Evolutionary conservation across 2,888 invertebrate genomes (phyloP).

Genomic region (Eumacrocentrus americanus): DNA sequence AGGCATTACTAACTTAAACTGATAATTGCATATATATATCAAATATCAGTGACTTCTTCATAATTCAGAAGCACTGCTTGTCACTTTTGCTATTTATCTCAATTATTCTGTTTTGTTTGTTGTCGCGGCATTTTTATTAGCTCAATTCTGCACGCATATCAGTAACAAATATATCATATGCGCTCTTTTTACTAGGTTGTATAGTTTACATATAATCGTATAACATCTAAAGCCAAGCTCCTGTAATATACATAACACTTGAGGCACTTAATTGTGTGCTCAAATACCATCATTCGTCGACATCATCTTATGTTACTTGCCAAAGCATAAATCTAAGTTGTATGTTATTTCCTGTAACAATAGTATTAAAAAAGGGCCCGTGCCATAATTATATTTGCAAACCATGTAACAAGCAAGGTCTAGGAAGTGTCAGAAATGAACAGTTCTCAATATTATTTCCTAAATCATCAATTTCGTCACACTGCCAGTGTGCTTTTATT

Average conservation of each 20-base stretch:
- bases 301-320: slow-evolving; percentile 36
- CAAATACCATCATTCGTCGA: slow-evolving; percentile 49
- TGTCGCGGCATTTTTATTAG: slow-evolving; percentile 48
- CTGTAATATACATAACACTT: slow-evolving; percentile 62
- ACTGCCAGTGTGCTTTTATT: background rate
- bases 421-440: slow-evolving; percentile 23
- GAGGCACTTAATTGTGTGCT: slow-evolving; percentile 62
- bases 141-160: slow-evolving; percentile 59
- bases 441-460: background rate
- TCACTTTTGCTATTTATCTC: slow-evolving; percentile 42
- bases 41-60: slow-evolving; percentile 44
- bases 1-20: slow-evolving; percentile 57
- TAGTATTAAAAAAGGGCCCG: slow-evolving; percentile 48
- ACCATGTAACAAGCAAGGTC: slow-evolving; percentile 29
- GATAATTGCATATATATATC: slow-evolving; percentile 49
- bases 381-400: slow-evolving; percentile 52
- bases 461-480: background rate
- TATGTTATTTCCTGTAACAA: slow-evolving; percentile 54
- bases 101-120: slow-evolving; percentile 26
- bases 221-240: slow-evolving; percentile 63
- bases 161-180: slow-evolving; percentile 62
- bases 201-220: slow-evolving; percentile 59
- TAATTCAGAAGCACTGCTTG: slow-evolving; percentile 55
- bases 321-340: slow-evolving; percentile 58
- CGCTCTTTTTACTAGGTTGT: slow-evolving; percentile 49